Evolutionary conservation across 2,113 vertebrate species (phyloP).

Genomic region (Danionella cerebrum): DNA sequence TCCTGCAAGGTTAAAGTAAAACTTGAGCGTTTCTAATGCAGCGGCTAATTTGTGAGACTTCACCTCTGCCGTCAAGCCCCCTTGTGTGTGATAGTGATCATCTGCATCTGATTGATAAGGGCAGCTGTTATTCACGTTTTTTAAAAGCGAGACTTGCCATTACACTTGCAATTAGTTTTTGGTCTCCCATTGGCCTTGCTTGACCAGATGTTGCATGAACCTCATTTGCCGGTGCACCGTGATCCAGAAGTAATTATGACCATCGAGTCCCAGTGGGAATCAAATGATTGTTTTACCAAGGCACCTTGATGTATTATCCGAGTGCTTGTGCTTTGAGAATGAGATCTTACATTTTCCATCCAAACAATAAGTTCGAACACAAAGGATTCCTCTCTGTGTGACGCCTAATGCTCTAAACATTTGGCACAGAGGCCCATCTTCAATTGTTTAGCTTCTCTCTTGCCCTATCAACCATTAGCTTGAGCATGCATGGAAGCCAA

Average conservation of each 20-base stretch:
- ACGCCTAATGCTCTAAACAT: constrained; percentile 37
- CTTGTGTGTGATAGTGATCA: neutral
- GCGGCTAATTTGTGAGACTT: constrained; percentile 40
- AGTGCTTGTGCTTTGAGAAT: constrained; percentile 38
- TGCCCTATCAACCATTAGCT: constrained; percentile 50
- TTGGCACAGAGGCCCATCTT: constrained; percentile 52
- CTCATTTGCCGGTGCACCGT: neutral
- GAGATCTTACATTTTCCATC: constrained; percentile 27
- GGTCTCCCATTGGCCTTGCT: constrained; percentile 11
- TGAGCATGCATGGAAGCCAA: constrained; percentile 53
- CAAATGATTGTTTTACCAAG: constrained; percentile 12
- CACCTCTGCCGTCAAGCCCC: constrained; percentile 4
- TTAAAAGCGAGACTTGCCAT: constrained; percentile 12
- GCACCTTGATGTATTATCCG: constrained; percentile 27
- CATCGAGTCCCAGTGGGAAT: neutral
- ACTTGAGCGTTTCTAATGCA: constrained; percentile 61
- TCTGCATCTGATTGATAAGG: constrained; percentile 15
- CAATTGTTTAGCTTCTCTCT: constrained; percentile 53
- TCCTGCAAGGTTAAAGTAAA: constrained; percentile 78
- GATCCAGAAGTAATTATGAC: neutral
- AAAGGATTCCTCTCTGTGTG: constrained; percentile 44
- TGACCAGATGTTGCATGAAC: constrained; percentile 14
- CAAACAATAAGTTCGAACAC: constrained; percentile 45
- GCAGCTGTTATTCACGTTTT: constrained; percentile 20
- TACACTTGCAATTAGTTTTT: constrained; percentile 28